Percentiles rank a stretch among this genome's conserved stretches.
Conservation (phyloP, 2,113 vertebrate species). For the Periophthalmodon schlosseri region DNA sequence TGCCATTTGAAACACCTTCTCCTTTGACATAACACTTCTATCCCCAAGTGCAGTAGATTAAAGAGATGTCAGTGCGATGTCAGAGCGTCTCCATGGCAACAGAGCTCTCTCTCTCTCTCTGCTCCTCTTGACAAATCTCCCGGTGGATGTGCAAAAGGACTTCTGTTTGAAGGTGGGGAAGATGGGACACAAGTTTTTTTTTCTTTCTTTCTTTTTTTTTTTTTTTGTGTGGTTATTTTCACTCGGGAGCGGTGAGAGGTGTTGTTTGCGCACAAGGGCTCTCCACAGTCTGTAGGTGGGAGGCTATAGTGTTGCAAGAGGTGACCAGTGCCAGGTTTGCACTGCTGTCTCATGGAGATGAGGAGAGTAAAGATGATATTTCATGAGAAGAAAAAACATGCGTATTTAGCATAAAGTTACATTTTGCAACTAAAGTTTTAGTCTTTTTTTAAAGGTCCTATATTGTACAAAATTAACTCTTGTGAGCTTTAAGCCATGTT, state of each 20-base stretch:
- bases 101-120: constrained; percentile 23
- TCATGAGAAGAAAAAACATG: neutral
- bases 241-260: constrained; percentile 3
- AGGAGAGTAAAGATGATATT: constrained; percentile 6
- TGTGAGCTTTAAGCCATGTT: no score
- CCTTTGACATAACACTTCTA: constrained; percentile 9
- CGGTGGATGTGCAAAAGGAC: constrained; percentile 4
- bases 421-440: neutral
- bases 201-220: constrained; percentile 22
- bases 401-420: neutral
- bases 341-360: constrained; percentile 36
- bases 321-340: constrained; percentile 29
- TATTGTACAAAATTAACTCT: no score
- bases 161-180: constrained; percentile 39
- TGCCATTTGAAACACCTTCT: neutral
- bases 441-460: neutral
- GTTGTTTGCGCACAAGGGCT: constrained; percentile 35
- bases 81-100: constrained; percentile 54
- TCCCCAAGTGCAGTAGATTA: constrained; percentile 23
- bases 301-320: constrained; percentile 36
- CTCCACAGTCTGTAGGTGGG: constrained; percentile 50
- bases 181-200: constrained; percentile 21
- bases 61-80: constrained; percentile 32
- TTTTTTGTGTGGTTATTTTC: constrained; percentile 9
- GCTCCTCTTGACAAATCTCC: constrained; percentile 21